Evolutionary conservation across 1,140 invertebrate species (phyloP), one percentile per base, ranked within the genome.

Genomic region (Achroia grisella): DNA sequence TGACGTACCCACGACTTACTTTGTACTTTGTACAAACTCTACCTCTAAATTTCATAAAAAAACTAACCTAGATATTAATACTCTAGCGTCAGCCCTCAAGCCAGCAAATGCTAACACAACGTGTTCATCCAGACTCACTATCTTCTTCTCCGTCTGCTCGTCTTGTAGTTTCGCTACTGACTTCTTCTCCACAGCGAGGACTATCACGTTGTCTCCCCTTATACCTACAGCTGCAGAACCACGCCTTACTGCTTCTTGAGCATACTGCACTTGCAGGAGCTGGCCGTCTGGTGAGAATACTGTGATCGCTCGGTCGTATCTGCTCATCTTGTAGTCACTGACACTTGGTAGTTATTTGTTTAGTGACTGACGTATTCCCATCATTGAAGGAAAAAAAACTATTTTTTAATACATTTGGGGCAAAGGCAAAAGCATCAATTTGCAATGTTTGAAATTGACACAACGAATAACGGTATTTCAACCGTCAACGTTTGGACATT

Each of bases 231-330:
- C 59, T 8, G 68, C 57, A 1, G 65, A 71, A 0, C 64, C 64
- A 13, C 33, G 51, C 1, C 48, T 37, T 0, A 63, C 64, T 1
- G 64, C 68, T 13, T 68, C 64, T 23, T 66, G 62, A 8, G 68
- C 68, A 30, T 71, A 71, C 11, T 68, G 59, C 0, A 71, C 68
- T 44, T 71, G 68, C 0, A 71, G 42, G 0, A 71, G 50, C 35
- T 71, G 62, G 0, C 68, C 68, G n/a, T 68, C 64, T 0, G 68
- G 64, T 1, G 68, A 71, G 14, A 71, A 71, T 6, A 71, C 68
- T 10, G 68, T 71, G 4, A 71, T 59, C 0, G 68, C 68, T 43
- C 68, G 45, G 33, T 71, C 68, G 45, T 71, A 68, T 8, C 44
- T 56, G 6, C 55, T 32, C 67, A 71, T 70, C 10, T 10, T 28